Conservation (phyloP, 2,797 vertebrate genomes). For the Galaxias olidus region DNA sequence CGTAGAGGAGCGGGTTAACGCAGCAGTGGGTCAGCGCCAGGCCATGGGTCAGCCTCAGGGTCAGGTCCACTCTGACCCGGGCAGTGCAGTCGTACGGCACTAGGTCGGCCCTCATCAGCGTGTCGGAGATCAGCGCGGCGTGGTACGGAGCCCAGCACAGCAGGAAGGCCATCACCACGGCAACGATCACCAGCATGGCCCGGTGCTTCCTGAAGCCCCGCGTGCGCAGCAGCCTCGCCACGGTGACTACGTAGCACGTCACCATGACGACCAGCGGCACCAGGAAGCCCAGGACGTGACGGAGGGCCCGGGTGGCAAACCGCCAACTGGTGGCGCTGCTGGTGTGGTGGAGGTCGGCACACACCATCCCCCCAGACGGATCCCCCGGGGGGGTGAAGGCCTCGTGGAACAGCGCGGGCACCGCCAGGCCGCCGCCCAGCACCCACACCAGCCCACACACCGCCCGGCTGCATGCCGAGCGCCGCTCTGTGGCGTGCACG, state of each 20-base stretch:
- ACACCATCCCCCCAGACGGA: background rate
- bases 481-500: slow-evolving; percentile 63
- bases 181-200: slow-evolving; percentile 78
- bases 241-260: slow-evolving; percentile 69
- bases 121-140: slow-evolving; percentile 61
- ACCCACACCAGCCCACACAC: slow-evolving; percentile 65
- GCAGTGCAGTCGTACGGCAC: slow-evolving; percentile 35
- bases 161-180: slow-evolving; percentile 72
- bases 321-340: slow-evolving; percentile 53
- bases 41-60: slow-evolving; percentile 48
- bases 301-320: slow-evolving; percentile 45
- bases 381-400: rapidly evolving
- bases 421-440: slow-evolving; percentile 54
- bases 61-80: slow-evolving; percentile 34
- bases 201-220: slow-evolving; percentile 74
- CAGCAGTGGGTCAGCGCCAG: slow-evolving; percentile 75
- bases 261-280: slow-evolving; percentile 72
- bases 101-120: slow-evolving; percentile 45
- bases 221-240: slow-evolving; percentile 61
- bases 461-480: slow-evolving; percentile 51
- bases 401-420: slow-evolving; percentile 64
- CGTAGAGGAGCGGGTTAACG: slow-evolving; percentile 78
- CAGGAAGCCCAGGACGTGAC: slow-evolving; percentile 72
- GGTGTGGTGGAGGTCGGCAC: slow-evolving; percentile 42
- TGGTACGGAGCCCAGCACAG: slow-evolving; percentile 77